These are phyloP conservation scores for Plagiodera versicolora DNA, from an alignment of 2,888 invertebrate species.

Conservation along the genomic window DNA sequence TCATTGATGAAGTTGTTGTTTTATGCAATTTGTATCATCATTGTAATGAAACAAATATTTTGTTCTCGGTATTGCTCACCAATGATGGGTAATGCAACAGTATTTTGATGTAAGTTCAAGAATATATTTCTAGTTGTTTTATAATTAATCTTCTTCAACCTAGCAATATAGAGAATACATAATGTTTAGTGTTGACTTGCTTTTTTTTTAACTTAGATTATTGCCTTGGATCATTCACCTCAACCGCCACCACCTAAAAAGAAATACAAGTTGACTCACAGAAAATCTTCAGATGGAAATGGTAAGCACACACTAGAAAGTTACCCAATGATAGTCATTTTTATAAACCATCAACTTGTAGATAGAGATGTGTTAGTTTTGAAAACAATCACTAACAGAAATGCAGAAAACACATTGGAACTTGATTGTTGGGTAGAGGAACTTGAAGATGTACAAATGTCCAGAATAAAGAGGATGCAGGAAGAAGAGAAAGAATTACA, in stretches of 20 bases:
- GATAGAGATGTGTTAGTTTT: constrained; percentile 51
- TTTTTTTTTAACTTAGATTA: constrained; percentile 35
- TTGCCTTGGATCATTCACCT: constrained; percentile 40
- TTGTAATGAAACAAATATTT: background rate
- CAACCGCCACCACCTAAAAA: constrained; percentile 45
- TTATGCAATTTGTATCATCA: background rate
- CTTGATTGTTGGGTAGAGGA: constrained; percentile 76
- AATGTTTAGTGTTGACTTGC: background rate
- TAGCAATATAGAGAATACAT: too few relatives aligned
- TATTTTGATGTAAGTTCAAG: constrained; percentile 12
- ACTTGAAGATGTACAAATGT: constrained; percentile 57
- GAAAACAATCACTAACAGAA: constrained; percentile 43
- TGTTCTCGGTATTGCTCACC: constrained; percentile 5
- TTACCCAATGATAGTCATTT: too few relatives aligned
- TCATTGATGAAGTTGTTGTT: background rate
- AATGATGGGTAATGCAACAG: constrained; percentile 5
- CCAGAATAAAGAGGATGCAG: constrained; percentile 61
- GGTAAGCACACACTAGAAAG: constrained; percentile 31
- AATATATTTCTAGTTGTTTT: background rate
- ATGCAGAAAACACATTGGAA: constrained; percentile 56
- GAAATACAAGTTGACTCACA: constrained; percentile 49
- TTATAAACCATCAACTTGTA: too few relatives aligned
- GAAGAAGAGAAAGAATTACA: constrained; percentile 69
- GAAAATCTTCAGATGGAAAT: constrained; percentile 51
- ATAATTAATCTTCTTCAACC: too few relatives aligned